These are phyloP conservation scores for Notiomystis cincta DNA, from an alignment of 2,113 vertebrate genomes.

Conservation along the genomic window DNA sequence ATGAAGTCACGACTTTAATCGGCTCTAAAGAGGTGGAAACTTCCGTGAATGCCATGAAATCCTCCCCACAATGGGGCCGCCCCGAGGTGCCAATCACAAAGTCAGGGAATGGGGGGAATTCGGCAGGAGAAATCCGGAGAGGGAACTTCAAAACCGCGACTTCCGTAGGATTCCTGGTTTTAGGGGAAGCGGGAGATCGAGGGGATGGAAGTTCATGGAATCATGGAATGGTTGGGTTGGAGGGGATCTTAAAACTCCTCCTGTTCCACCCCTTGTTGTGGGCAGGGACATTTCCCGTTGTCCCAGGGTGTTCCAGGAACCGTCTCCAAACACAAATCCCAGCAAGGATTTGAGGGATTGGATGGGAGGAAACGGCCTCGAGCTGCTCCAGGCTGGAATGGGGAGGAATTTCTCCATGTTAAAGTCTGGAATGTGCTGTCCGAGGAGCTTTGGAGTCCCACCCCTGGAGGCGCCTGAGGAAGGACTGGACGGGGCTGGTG, in stretches of 20 bases:
- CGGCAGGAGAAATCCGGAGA: background rate
- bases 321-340: rapidly evolving
- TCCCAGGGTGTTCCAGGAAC: rapidly evolving
- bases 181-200: background rate
- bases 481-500: rapidly evolving
- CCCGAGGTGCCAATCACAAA: background rate
- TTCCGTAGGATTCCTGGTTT: rapidly evolving
- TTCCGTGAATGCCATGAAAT: constrained; percentile 10
- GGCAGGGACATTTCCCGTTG: background rate
- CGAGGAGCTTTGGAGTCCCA: background rate
- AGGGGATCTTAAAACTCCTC: background rate
- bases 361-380: background rate
- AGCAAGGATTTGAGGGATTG: background rate
- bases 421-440: background rate
- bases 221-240: background rate
- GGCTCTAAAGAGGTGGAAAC: background rate
- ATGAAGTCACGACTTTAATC: background rate
- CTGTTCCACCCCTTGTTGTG: background rate
- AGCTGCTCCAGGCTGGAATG: background rate
- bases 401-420: background rate
- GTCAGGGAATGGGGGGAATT: background rate
- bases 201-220: background rate
- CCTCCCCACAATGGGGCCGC: background rate
- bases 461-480: background rate
- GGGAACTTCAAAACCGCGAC: background rate